Evolutionary conservation across 2,797 vertebrate species (phyloP).

Genomic region (Melanotaenia boesemani): DNA sequence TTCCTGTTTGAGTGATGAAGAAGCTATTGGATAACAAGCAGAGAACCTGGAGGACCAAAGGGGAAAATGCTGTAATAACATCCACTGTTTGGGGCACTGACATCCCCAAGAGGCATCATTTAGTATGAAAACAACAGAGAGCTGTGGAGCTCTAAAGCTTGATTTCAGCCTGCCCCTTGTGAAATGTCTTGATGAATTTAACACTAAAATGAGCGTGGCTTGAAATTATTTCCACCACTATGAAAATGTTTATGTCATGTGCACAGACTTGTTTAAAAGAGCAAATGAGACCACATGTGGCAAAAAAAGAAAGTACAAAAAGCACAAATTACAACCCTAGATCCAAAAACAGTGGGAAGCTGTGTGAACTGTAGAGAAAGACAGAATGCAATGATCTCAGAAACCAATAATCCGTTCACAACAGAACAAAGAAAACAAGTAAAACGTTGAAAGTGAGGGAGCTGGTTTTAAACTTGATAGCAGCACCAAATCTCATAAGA

Average conservation of each 20-base stretch:
- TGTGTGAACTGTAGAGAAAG: too few relatives aligned
- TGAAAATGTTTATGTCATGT: constrained; percentile 7
- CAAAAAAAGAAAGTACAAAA: neutral
- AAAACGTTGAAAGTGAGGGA: too few relatives aligned
- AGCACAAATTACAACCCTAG: neutral
- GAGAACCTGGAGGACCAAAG: constrained; percentile 56
- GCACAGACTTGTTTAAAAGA: neutral
- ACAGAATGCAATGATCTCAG: too few relatives aligned
- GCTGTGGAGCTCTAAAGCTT: constrained; percentile 25
- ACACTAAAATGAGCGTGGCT: constrained; percentile 21
- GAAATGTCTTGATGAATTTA: constrained; percentile 22
- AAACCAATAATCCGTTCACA: too few relatives aligned
- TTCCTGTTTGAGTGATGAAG: constrained; percentile 52
- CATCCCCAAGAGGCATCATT: constrained; percentile 70
- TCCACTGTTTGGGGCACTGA: constrained; percentile 54
- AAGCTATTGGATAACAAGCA: constrained; percentile 65
- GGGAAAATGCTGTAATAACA: constrained; percentile 56
- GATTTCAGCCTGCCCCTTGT: constrained; percentile 25
- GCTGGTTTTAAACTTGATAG: too few relatives aligned
- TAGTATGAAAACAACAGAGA: constrained; percentile 65
- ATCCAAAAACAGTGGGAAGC: too few relatives aligned
- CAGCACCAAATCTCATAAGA: too few relatives aligned
- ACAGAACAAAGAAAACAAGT: too few relatives aligned
- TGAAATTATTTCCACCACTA: constrained; percentile 1
- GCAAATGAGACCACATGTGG: neutral